Conservation (phyloP, 2,888 invertebrate species). For the Tipula confusa region DNA sequence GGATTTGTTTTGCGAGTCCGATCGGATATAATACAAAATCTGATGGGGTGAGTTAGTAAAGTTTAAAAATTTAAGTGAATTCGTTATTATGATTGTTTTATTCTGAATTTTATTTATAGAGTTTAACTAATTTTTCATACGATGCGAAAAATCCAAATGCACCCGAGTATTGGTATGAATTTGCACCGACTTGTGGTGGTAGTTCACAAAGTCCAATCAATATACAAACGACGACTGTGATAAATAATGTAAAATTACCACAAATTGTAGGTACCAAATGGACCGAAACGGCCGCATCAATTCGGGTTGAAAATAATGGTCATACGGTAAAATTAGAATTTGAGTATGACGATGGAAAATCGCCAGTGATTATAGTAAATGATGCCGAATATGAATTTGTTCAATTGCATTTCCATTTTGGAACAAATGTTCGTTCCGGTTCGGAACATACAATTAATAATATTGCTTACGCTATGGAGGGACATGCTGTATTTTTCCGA, state of each 20-base stretch:
- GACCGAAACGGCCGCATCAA: not conserved
- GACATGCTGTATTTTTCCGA: not conserved
- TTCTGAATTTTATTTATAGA: not conserved
- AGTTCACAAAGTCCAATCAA: not conserved
- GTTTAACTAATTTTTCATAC: not conserved
- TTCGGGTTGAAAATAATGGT: not conserved
- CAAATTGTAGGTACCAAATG: not conserved
- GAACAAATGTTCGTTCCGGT: not conserved
- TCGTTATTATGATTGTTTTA: not conserved
- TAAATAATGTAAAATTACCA: not conserved
- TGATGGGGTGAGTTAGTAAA: not conserved
- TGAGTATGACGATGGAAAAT: not conserved
- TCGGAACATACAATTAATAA: slow-evolving; percentile 4
- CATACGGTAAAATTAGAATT: not conserved
- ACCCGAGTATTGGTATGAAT: not conserved
- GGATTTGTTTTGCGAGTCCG: not conserved
- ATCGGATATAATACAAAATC: not conserved
- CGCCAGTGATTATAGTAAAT: not conserved
- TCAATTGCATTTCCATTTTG: slow-evolving; percentile 14
- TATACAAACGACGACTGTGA: not conserved
- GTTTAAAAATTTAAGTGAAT: not conserved
- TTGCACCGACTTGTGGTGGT: not conserved
- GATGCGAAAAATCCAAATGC: not conserved
- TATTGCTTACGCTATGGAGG: not conserved
- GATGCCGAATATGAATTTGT: not conserved